Base-by-base conservation (phyloP, 2,888 invertebrate genomes). In the Phoenoteleia sp. region DNA sequence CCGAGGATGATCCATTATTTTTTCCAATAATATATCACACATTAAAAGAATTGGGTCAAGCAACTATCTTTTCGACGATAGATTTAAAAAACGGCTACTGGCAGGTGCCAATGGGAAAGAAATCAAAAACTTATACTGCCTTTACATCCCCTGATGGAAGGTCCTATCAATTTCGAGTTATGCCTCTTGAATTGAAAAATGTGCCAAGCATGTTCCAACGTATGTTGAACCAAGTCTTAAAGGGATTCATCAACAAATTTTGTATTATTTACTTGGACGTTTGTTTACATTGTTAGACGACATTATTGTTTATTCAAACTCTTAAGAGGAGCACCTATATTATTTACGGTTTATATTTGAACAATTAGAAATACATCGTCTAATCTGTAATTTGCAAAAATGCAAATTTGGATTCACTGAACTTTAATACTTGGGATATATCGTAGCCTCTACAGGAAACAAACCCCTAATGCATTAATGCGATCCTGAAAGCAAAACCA, bases 41-140 rank as follows among this genome's bases (percentile, higher is more conserved):
- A 0, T 3, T 84, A 6, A 69, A 72, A 5, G 80, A 72, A n/a
- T 1, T 76, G 1, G 84, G 77, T 11, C 88, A 49, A 11, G 91
- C 91, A 0, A 67, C 45, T n/a, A 74, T 90, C 6, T 91, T 91
- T 47, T 81, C 90, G 1, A 89, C 90, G 9, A 54, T 92, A 2
- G 91, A 92, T 17, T 67, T 91, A n/a, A 4, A 87, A 27, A 86
- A 87, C 58, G 90, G 91, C 2, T 92, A 91, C 49, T 92, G 91
- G 91, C 91, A 91, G 42, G 75, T 92, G 0, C 89, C 88, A 2
- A 80, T 92, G 84, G 85, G 81, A 3, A 69, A 62, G 2, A 47
- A 74, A 3, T 81, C 86, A 0, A 87, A 83, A 21, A 66, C 69
- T 36, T 77, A 86, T 5, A 91, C 91, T 0, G 91, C 90, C 0